These are phyloP conservation scores for Calidris pygmaea DNA, from an alignment of 2,113 vertebrate genomes.

Conservation along the genomic window DNA sequence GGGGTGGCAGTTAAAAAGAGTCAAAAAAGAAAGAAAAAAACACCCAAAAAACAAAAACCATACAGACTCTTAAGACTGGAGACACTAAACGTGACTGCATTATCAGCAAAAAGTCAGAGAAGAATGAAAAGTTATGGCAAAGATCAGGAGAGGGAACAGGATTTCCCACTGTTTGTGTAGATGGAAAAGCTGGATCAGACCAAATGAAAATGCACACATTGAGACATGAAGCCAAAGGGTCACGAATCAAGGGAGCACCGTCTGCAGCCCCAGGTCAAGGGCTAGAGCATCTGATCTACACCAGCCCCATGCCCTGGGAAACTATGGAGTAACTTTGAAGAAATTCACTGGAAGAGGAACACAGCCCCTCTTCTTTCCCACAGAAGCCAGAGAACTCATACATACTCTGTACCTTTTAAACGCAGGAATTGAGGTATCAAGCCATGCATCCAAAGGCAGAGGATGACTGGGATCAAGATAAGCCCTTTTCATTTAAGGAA, in stretches of 20 bases:
- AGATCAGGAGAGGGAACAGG: background rate
- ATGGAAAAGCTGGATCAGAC: background rate
- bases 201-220: background rate
- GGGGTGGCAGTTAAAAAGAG: slow-evolving; percentile 15
- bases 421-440: background rate
- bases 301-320: background rate
- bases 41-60: background rate
- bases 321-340: background rate
- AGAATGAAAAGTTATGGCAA: background rate
- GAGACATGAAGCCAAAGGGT: background rate
- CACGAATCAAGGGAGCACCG: background rate
- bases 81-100: background rate
- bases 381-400: background rate
- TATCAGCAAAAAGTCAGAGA: background rate
- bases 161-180: background rate
- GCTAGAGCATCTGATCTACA: background rate
- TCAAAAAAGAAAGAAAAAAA: background rate
- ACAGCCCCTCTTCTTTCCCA: background rate
- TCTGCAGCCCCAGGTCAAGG: background rate
- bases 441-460: background rate
- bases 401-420: background rate
- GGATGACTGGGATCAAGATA: background rate
- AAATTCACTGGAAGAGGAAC: background rate
- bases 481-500: background rate
- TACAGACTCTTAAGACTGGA: background rate